phyloP scores from a whole-genome alignment of 2,113 vertebrate genomes.

The Sorex araneus region DNA sequence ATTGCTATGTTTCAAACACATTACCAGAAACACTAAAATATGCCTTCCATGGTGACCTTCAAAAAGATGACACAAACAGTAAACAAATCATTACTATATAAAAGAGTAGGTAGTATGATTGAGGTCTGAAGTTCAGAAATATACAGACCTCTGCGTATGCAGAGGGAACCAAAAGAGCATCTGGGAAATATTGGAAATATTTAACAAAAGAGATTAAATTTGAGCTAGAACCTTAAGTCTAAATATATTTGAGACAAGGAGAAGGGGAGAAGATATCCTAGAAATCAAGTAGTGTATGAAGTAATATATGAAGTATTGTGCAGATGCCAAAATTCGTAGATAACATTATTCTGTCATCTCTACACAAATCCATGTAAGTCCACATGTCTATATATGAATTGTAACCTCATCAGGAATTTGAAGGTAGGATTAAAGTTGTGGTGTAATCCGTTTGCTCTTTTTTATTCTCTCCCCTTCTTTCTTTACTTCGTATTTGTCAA shows the following conservation, averaged over 20 bases:
- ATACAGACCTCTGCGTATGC: too few species aligned
- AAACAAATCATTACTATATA: neutral
- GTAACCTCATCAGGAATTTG: neutral
- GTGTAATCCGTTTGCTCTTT: neutral
- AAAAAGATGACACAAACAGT: neutral
- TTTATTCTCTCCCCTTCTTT: too few species aligned
- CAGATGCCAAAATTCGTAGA: neutral
- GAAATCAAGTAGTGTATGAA: neutral
- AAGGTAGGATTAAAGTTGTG: neutral
- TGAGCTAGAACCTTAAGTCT: neutral
- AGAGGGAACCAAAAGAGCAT: neutral
- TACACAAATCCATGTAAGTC: neutral
- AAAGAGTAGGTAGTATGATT: neutral
- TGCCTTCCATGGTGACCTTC: neutral
- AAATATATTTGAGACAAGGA: neutral
- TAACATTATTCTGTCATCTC: neutral
- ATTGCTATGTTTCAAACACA: neutral
- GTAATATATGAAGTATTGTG: neutral
- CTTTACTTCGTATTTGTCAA: too few species aligned
- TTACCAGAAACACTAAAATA: neutral
- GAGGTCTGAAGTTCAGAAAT: neutral
- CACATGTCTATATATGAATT: neutral
- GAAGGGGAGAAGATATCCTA: neutral
- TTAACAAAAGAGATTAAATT: neutral
- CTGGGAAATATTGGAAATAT: neutral